Conservation (phyloP, 2,797 vertebrate genomes). For the Tenualosa thibaudeaui region DNA sequence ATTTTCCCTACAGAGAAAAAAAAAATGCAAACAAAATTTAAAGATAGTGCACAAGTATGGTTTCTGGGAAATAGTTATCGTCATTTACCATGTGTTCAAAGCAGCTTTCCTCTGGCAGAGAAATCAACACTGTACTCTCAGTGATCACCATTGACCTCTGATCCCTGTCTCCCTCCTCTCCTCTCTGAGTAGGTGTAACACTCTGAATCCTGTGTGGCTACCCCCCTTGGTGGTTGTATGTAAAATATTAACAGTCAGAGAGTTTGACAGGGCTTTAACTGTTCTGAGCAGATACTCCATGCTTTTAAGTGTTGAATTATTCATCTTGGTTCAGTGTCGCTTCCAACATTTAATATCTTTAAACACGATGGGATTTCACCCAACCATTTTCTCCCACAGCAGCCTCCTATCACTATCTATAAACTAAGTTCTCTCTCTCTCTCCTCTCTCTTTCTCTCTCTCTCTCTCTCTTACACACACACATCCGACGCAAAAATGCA, state of each 20-base stretch:
- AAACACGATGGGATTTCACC: constrained; percentile 61
- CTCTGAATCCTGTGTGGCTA: constrained; percentile 10
- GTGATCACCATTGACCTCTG: constrained; percentile 21
- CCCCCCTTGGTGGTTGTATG: constrained; percentile 42
- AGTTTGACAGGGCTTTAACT: constrained; percentile 65
- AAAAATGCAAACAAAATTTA: too few species aligned
- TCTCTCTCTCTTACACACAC: background rate
- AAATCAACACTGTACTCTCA: background rate
- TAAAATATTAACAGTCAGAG: constrained; percentile 71
- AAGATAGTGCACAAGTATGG: too few species aligned
- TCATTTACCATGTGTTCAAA: background rate
- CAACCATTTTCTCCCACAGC: constrained; percentile 64
- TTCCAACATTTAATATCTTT: constrained; percentile 65
- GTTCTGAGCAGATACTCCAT: constrained; percentile 66
- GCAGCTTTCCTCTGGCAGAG: background rate
- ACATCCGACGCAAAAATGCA: background rate
- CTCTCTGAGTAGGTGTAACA: constrained; percentile 30
- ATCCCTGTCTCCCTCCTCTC: constrained; percentile 20
- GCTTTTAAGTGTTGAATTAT: constrained; percentile 75
- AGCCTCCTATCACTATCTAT: constrained; percentile 38
- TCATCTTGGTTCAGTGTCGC: constrained; percentile 71
- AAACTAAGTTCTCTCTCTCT: background rate
- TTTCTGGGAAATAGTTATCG: background rate
- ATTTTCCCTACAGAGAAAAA: too few species aligned
- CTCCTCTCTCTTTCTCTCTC: too few species aligned